phyloP scores from a whole-genome alignment of 2,888 invertebrate genomes.

The Noctua fimbriata region DNA sequence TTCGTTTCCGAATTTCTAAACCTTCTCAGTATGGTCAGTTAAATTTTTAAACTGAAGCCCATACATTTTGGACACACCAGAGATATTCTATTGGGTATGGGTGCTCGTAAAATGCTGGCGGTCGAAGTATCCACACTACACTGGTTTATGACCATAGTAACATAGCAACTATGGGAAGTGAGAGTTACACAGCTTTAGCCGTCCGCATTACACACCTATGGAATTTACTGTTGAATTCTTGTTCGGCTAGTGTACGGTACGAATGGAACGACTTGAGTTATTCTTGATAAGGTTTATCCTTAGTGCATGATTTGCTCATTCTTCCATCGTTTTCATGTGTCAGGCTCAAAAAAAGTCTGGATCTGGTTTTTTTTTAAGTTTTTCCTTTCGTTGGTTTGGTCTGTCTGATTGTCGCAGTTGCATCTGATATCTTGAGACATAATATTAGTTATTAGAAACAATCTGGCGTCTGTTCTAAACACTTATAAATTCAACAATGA shows the following conservation, averaged over 20 bases:
- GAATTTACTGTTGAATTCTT: slow-evolving; percentile 37
- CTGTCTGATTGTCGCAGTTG: background rate
- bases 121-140: slow-evolving; percentile 33
- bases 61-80: slow-evolving; percentile 9
- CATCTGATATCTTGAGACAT: background rate
- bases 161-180: slow-evolving; percentile 26
- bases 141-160: slow-evolving; percentile 43
- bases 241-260: slow-evolving; percentile 11
- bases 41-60: background rate
- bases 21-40: background rate
- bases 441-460: background rate
- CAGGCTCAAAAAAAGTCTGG: background rate
- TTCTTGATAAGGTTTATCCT: background rate
- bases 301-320: background rate
- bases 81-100: slow-evolving; percentile 27
- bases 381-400: too few species aligned
- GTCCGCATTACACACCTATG: slow-evolving; percentile 41
- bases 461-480: background rate
- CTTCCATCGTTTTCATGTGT: background rate
- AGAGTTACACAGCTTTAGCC: slow-evolving; percentile 33
- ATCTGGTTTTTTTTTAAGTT: background rate
- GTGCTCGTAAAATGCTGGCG: slow-evolving; percentile 40
- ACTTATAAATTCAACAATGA: background rate
- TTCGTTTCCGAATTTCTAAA: slow-evolving; percentile 4
- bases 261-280: slow-evolving; percentile 1